phyloP scores from a whole-genome alignment of 2,888 invertebrate genomes.

The Dorcus parallelipipedus region DNA sequence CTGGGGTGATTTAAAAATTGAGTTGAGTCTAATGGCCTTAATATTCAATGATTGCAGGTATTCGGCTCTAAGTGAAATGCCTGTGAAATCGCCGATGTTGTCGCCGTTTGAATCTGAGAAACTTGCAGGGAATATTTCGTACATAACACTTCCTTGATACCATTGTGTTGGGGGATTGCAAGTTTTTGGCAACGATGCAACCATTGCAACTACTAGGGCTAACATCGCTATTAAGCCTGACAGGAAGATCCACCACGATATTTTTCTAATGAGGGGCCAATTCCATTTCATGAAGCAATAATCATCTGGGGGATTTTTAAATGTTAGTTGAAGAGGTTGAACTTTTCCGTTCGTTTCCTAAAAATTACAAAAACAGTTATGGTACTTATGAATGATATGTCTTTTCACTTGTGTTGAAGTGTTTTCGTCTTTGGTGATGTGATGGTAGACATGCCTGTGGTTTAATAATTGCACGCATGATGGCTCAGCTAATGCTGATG shows the following conservation, averaged over 20 bases:
- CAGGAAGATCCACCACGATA: slow-evolving; percentile 69
- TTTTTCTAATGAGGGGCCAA: slow-evolving; percentile 74
- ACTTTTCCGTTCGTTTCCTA: neutral
- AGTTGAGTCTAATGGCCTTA: slow-evolving; percentile 72
- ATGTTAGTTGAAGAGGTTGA: neutral
- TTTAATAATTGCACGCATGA: slow-evolving; percentile 43
- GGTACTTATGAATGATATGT: neutral
- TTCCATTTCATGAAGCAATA: slow-evolving; percentile 73
- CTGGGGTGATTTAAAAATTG: slow-evolving; percentile 68
- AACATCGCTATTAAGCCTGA: slow-evolving; percentile 70
- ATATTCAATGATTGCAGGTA: slow-evolving; percentile 70
- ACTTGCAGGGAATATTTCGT: slow-evolving; percentile 83
- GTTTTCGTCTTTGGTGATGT: slow-evolving; percentile 42
- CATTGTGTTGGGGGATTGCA: slow-evolving; percentile 71
- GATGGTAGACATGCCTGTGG: slow-evolving; percentile 41
- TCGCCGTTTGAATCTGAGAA: slow-evolving; percentile 77
- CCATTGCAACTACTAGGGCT: slow-evolving; percentile 69
- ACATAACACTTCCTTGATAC: slow-evolving; percentile 80
- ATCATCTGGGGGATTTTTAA: slow-evolving; percentile 42
- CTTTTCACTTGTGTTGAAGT: slow-evolving; percentile 35
- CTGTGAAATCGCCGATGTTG: slow-evolving; percentile 81
- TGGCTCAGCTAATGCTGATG: slow-evolving; percentile 56
- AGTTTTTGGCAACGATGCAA: slow-evolving; percentile 66
- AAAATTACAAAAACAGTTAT: neutral
- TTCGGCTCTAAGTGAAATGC: slow-evolving; percentile 65